phyloP scores from a whole-genome alignment of 2,888 invertebrate species.

The Xylophagus ater region DNA sequence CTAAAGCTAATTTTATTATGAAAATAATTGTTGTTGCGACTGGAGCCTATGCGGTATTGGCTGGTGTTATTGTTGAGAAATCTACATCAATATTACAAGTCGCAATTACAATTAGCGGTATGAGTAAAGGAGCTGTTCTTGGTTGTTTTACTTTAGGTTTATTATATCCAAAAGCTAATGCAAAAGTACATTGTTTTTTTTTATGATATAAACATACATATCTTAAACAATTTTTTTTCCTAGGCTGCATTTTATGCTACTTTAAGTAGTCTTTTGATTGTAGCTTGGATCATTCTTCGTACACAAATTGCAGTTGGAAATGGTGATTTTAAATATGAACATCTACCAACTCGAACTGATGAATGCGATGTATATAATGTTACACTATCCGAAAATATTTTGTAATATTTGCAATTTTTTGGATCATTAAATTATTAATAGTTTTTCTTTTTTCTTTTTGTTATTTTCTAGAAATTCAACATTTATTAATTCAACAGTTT shows the following conservation, averaged over 20 bases:
- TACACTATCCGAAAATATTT: constrained; percentile 7
- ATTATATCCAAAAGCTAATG: constrained; percentile 48
- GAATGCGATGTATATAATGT: constrained; percentile 26
- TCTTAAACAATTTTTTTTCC: no score
- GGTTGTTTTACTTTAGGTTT: constrained; percentile 52
- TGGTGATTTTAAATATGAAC: constrained; percentile 26
- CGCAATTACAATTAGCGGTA: constrained; percentile 32
- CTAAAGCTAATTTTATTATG: constrained; percentile 36
- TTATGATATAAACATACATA: no score
- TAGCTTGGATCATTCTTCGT: constrained; percentile 31
- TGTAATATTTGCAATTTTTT: no score
- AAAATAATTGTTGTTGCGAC: constrained; percentile 30
- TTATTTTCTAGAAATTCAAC: not conserved
- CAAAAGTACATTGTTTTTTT: constrained; percentile 9
- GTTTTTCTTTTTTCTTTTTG: not conserved
- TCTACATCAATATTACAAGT: constrained; percentile 40
- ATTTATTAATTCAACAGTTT: not conserved
- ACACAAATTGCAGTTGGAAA: constrained; percentile 26
- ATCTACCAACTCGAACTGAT: constrained; percentile 28
- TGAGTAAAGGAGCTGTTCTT: constrained; percentile 45
- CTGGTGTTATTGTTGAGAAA: constrained; percentile 32
- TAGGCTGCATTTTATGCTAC: no score
- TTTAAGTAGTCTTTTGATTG: constrained; percentile 25
- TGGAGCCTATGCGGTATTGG: constrained; percentile 47
- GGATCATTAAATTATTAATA: not conserved